Conservation (phyloP, 2,888 invertebrate species). For the Altica lythri region DNA sequence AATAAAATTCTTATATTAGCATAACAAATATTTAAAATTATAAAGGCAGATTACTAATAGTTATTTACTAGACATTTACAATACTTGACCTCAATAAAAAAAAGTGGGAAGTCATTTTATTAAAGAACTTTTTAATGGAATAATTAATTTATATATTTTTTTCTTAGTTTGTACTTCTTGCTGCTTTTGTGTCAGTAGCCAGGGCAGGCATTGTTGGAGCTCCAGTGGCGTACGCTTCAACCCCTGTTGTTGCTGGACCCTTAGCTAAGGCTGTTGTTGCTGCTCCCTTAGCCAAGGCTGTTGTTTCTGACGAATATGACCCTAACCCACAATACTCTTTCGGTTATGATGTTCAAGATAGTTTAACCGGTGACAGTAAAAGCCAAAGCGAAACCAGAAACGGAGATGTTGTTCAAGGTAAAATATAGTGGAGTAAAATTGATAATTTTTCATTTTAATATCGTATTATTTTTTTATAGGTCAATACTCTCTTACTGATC, state of each 20-base stretch:
- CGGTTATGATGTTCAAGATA: conserved; percentile 64
- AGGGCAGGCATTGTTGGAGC: conserved; percentile 42
- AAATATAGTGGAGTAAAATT: too few species aligned
- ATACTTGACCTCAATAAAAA: too few species aligned
- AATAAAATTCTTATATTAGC: too few species aligned
- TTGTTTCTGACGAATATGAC: conserved; percentile 47
- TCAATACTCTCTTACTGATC: conserved; percentile 63
- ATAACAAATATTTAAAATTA: too few species aligned
- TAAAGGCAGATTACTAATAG: too few species aligned
- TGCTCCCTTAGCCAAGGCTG: conserved; percentile 39
- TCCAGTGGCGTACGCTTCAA: conserved; percentile 52
- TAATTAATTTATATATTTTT: conserved; percentile 9
- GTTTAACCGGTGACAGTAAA: conserved; percentile 63
- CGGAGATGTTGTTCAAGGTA: conserved; percentile 66
- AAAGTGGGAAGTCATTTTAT: too few species aligned
- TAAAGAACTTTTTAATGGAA: too few species aligned
- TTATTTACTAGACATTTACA: too few species aligned
- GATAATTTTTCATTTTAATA: not conserved
- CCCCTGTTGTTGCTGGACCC: conserved; percentile 29
- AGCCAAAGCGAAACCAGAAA: conserved; percentile 64
- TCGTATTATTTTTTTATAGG: conserved; percentile 34
- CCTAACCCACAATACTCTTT: conserved; percentile 62
- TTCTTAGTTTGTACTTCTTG: conserved; percentile 42
- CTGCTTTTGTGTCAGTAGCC: conserved; percentile 44
- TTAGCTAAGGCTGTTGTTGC: conserved; percentile 24